These are phyloP conservation scores for Melopsittacus undulatus DNA, from an alignment of 2,797 vertebrate species.

Conservation along the genomic window DNA sequence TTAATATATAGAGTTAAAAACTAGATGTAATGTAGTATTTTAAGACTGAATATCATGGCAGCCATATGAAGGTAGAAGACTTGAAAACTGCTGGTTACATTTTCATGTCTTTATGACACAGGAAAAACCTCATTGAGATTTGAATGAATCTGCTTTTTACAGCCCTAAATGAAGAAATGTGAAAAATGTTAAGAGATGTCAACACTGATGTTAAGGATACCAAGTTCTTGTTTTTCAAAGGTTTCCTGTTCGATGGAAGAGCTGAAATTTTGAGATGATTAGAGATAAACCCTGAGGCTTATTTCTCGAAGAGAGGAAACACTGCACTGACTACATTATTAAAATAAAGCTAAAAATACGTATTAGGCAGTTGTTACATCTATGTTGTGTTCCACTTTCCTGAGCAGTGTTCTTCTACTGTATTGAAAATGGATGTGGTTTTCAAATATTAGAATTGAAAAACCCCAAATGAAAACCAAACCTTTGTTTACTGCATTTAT, in stretches of 20 bases:
- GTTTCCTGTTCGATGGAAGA: neutral
- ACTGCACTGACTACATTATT: constrained; percentile 27
- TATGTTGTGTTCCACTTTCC: constrained; percentile 16
- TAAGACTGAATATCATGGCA: neutral
- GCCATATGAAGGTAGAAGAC: neutral
- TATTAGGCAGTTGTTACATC: constrained; percentile 17
- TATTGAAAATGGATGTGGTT: neutral
- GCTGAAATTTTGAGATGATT: constrained; percentile 43
- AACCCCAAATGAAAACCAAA: neutral
- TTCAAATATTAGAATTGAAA: neutral
- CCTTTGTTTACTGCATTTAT: neutral
- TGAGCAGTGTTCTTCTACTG: neutral
- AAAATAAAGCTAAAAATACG: constrained; percentile 38
- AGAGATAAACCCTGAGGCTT: constrained; percentile 51
- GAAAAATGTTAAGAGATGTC: constrained; percentile 5
- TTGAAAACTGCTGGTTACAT: neutral
- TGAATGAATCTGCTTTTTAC: neutral
- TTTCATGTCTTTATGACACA: neutral
- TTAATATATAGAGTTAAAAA: neutral
- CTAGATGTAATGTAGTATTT: neutral
- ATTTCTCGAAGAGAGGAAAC: neutral
- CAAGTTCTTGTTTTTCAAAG: constrained; percentile 53
- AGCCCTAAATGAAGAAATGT: constrained; percentile 1
- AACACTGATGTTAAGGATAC: constrained; percentile 23
- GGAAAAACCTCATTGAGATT: neutral